Evolutionary conservation across 2,113 vertebrate species (phyloP), one percentile per base, ranked within the genome.

Genomic region (Phylloscopus whistleri): DNA sequence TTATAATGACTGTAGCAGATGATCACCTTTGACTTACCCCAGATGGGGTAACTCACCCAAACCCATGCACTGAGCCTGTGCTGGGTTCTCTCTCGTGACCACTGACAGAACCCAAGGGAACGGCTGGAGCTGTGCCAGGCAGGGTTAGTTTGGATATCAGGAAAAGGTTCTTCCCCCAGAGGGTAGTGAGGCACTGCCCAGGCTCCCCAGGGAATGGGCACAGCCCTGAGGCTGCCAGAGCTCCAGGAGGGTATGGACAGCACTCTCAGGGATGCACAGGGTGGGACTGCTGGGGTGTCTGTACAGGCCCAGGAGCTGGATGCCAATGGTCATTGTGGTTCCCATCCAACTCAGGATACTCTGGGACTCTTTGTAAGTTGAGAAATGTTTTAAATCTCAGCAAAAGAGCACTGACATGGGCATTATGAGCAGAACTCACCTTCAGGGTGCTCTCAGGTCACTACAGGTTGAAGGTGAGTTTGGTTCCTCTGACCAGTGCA

Each of bases 191-290:
- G 30, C 48, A 35, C 24, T 68, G 53, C 10, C 10, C 19, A 59
- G n/a, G 21, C 30, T 83, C 14, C 30, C 11, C 48, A 68, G 24
- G 20, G 63, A 46, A 39, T 41, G 55, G 24, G 0, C 53, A 41
- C 1, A 0, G 30, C 10, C 8, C 21, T 0, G 0, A 43, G n/a
- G 17, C 12, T 76, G 17, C 7, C 56, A 43, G 31, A 69, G 41
- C 27, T 63, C 63, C 31, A 37, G 31, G 15, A 56, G 7, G 0
- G 0, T 28, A 35, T 55, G 41, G 35, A 20, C 55, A 88, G 0
- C 0, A 0, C 48, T 43, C 2, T 6, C 35, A 63, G 31, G 48
- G 37, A 52, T 35, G 56, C 4, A 2, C 31, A 63, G 20, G 41
- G 3, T 22, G 35, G 12, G 22, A 4, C 12, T 23, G 8, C 1